These are phyloP conservation scores for Hyperoplus immaculatus DNA, from an alignment of 2,797 vertebrate genomes.

Conservation along the genomic window DNA sequence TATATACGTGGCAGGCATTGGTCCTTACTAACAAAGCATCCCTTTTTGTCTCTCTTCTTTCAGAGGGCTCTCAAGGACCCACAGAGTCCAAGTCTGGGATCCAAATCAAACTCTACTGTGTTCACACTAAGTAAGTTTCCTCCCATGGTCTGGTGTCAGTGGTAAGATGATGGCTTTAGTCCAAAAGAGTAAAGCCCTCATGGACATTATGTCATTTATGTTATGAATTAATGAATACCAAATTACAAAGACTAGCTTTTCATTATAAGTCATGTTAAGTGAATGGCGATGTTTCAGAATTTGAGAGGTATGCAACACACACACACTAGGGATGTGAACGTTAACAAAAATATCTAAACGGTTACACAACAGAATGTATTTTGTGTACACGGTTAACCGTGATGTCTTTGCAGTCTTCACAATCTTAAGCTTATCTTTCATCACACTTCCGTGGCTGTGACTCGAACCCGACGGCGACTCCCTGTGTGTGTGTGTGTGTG, in stretches of 20 bases:
- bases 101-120: conserved; percentile 98
- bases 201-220: neutral
- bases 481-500: too few species aligned
- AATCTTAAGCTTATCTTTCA: too few species aligned
- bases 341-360: too few species aligned
- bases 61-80: conserved; percentile 92
- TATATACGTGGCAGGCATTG: neutral
- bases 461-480: too few species aligned
- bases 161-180: neutral
- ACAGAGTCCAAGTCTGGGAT: conserved; percentile 93
- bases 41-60: conserved; percentile 46
- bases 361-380: too few species aligned
- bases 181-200: neutral
- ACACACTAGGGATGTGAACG: too few species aligned
- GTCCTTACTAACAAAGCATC: neutral
- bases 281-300: neutral
- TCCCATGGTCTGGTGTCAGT: neutral
- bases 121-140: conserved; percentile 96
- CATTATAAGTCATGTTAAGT: neutral
- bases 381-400: too few species aligned
- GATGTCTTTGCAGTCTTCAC: too few species aligned
- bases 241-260: neutral
- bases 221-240: neutral
- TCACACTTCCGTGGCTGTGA: too few species aligned
- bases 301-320: neutral